Base-by-base conservation (phyloP, 2,888 invertebrate species). In the Hypsopygia costalis region DNA sequence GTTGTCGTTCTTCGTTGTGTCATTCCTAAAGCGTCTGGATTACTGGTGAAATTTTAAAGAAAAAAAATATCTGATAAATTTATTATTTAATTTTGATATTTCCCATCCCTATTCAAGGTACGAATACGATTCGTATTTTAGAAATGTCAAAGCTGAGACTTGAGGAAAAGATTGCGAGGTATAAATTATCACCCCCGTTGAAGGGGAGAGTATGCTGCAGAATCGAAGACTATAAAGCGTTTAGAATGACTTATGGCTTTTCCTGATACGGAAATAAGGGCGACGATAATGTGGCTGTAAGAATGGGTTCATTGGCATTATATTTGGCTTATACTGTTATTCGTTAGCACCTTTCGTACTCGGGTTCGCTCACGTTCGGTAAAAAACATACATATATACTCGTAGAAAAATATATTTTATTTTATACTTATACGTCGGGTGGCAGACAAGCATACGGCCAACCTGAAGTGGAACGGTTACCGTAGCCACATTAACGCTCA, bases 51-150 rank as follows among this genome's bases (percentile, higher is more conserved):
- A n/a, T n/a, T n/a, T n/a, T n/a, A n/a, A n/a, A n/a, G n/a, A n/a
- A n/a, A n/a, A n/a, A n/a, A n/a, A n/a, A n/a, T n/a, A n/a, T n/a
- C n/a, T n/a, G n/a, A n/a, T n/a, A n/a, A n/a, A n/a, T n/a, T n/a
- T n/a, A n/a, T n/a, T n/a, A n/a, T n/a, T n/a, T 16, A 8, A 8
- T 34, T 34, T 20, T 20, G n/a, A 4, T 16, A 16, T 16, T 12
- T 27, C 25, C 38, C 49, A 45, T 43, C 39, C 41, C 34, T 39
- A 48, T 46, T 7, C 7, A 25, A 25, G 25, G 25, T 25, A 25
- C 25, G 60, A 64, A 36, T 69, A 64, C 68, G 61, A 69, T 68
- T 70, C 64, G 60, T 65, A 70, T 75, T 79, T 79, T 80, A 78
- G 76, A 75, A 75, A 74, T 70, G 78, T 78, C 76, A 60, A 55